Percentiles rank a stretch among this genome's conserved stretches.
phyloP scores from a whole-genome alignment of 2,113 vertebrate species.

The Zosterops japonicus region DNA sequence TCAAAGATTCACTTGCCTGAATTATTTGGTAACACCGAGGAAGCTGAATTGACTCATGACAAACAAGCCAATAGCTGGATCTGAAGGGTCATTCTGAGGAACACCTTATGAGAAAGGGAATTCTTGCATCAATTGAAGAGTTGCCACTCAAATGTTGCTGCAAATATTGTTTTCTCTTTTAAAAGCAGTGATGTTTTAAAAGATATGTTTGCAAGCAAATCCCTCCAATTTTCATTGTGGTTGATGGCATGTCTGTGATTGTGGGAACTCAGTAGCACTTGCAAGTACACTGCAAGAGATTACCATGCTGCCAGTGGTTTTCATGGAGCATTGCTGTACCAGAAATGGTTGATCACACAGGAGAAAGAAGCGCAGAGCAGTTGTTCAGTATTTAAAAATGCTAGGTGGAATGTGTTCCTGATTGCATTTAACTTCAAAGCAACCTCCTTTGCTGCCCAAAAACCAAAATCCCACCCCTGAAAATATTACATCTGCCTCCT shows the following conservation, averaged over 20 bases:
- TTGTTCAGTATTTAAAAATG: conserved; percentile 3
- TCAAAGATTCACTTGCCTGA: not conserved
- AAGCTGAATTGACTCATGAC: not conserved
- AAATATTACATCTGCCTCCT: not conserved
- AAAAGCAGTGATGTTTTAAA: not conserved
- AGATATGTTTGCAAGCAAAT: not conserved
- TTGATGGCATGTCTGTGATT: not conserved
- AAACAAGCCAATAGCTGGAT: not conserved
- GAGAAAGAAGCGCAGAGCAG: not conserved
- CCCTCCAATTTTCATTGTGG: not conserved
- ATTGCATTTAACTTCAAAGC: conserved; percentile 27
- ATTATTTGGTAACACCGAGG: not conserved
- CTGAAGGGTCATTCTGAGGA: conserved; percentile 12
- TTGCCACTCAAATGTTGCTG: not conserved
- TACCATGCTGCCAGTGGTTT: not conserved
- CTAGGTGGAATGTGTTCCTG: not conserved
- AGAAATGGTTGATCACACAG: not conserved
- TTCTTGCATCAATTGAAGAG: not conserved
- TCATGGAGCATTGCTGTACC: not conserved
- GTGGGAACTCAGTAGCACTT: not conserved
- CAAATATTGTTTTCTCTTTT: not conserved
- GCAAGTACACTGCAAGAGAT: not conserved
- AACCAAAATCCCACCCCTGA: not conserved
- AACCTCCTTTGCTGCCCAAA: not conserved
- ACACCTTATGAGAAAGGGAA: not conserved